These are phyloP conservation scores for Heliothis peltigera DNA, from an alignment of 2,888 invertebrate genomes.

Conservation along the genomic window DNA sequence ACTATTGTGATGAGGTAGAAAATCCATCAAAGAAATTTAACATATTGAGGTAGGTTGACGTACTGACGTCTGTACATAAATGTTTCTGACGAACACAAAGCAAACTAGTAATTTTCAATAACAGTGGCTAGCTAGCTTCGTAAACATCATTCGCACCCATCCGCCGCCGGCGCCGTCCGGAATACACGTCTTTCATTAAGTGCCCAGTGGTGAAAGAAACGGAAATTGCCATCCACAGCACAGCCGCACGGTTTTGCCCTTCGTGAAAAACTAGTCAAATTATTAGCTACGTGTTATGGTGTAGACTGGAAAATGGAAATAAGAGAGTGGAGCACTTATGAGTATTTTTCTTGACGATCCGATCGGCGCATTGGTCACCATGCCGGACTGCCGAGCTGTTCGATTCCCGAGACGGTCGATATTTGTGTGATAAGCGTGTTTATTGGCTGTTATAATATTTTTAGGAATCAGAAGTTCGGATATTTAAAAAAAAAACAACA, in stretches of 20 bases:
- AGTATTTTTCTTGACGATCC: no score
- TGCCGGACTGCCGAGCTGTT: no score
- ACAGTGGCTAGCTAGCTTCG: constrained; percentile 15
- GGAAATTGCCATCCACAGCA: constrained; percentile 56
- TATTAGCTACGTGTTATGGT: constrained; percentile 15
- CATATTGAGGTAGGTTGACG: no score
- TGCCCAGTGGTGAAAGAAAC: constrained; percentile 50
- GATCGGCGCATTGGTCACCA: no score
- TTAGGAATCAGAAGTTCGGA: no score
- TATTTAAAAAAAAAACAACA: no score
- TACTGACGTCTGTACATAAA: neutral
- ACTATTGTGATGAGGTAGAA: no score
- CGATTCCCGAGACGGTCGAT: no score
- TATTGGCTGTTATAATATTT: no score
- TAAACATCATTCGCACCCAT: constrained; percentile 27
- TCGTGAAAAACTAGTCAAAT: constrained; percentile 38
- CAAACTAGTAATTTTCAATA: constrained; percentile 21
- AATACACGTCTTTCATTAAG: constrained; percentile 56
- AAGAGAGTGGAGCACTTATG: neutral
- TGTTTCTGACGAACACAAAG: neutral
- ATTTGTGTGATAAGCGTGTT: no score
- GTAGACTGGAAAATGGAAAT: constrained; percentile 6
- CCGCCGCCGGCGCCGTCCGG: constrained; percentile 15
- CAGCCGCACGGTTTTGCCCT: constrained; percentile 46
- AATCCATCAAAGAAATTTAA: no score